These are phyloP conservation scores for Corbicula japonica DNA, from an alignment of 2,888 invertebrate genomes.

Conservation along the genomic window DNA sequence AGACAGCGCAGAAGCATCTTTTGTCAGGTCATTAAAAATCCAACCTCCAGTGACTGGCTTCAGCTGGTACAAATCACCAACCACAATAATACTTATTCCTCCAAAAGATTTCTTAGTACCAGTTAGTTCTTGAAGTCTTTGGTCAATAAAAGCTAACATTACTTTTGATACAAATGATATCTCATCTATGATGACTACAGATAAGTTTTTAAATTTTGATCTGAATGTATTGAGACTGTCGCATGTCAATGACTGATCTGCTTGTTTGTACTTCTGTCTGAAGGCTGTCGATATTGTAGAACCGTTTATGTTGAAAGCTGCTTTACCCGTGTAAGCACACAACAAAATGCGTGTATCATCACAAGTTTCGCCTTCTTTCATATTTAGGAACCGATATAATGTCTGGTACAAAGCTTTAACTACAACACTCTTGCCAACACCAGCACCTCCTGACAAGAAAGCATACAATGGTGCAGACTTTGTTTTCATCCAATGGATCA, in stretches of 20 bases:
- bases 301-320: slow-evolving; percentile 61
- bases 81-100: slow-evolving; percentile 59
- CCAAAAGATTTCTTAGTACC: slow-evolving; percentile 61
- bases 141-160: slow-evolving; percentile 49
- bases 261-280: slow-evolving; percentile 47
- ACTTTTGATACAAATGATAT: too few species aligned
- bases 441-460: slow-evolving; percentile 61
- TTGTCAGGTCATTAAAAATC: slow-evolving; percentile 57
- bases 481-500: slow-evolving; percentile 36
- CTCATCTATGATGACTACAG: slow-evolving; percentile 59
- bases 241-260: slow-evolving; percentile 43
- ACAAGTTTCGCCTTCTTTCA: slow-evolving; percentile 49
- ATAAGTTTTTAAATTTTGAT: slow-evolving; percentile 57
- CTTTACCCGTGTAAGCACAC: slow-evolving; percentile 65
- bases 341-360: slow-evolving; percentile 59
- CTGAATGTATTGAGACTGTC: slow-evolving; percentile 56
- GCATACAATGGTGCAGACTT: slow-evolving; percentile 55
- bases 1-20: slow-evolving; percentile 34
- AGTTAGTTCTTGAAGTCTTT: slow-evolving; percentile 58
- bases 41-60: slow-evolving; percentile 57
- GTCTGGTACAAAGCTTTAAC: slow-evolving; percentile 58
- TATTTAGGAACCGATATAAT: slow-evolving; percentile 46
- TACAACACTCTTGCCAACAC: slow-evolving; percentile 58
- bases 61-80: slow-evolving; percentile 66
- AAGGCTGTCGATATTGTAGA: slow-evolving; percentile 57